Conservation (phyloP, 2,113 vertebrate species). For the Meleagris gallopavo region DNA sequence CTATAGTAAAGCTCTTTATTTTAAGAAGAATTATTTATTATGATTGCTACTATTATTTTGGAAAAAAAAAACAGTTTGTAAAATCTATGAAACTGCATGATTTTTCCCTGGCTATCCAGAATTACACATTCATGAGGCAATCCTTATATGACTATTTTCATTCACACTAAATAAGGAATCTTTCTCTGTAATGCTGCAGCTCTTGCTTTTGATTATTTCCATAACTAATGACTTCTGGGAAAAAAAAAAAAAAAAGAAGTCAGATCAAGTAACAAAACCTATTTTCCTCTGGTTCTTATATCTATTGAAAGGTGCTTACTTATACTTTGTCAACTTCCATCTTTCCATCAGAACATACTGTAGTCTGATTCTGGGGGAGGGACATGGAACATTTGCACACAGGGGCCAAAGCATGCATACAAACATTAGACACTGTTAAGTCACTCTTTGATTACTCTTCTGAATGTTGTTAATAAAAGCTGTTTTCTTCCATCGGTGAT, state of each 20-base stretch:
- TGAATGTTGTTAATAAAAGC: slow-evolving; percentile 8
- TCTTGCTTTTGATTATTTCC: neutral
- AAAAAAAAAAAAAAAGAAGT: neutral
- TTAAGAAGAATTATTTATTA: neutral
- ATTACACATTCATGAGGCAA: neutral
- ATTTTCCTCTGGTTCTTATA: neutral
- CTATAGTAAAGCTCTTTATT: neutral
- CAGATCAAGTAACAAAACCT: neutral
- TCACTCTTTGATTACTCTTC: neutral
- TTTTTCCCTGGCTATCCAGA: neutral
- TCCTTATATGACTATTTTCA: neutral
- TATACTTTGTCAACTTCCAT: neutral
- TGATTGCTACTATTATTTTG: neutral
- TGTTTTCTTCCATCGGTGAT: slow-evolving; percentile 24
- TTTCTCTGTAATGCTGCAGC: neutral
- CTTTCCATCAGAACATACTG: neutral
- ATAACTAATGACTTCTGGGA: neutral
- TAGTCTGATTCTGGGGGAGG: neutral
- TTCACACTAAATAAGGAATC: neutral
- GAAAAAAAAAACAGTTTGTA: neutral
- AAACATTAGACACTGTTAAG: neutral
- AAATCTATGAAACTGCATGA: neutral
- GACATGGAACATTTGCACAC: neutral
- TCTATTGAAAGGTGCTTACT: neutral
- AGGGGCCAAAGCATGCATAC: neutral